Conservation (phyloP, 2,888 invertebrate genomes). For the Ectemnius cavifrons region DNA sequence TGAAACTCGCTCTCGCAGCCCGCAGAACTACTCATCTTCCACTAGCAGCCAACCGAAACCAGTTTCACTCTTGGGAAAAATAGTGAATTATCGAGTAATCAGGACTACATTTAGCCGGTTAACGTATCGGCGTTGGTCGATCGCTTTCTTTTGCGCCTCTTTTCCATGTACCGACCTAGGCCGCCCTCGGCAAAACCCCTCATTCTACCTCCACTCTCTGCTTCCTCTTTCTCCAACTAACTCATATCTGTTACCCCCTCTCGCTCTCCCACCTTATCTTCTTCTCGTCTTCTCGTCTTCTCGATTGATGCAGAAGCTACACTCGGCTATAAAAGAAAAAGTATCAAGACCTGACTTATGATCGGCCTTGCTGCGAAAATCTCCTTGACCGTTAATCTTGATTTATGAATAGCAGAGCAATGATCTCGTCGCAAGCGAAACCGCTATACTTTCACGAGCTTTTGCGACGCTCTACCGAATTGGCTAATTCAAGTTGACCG, state of each 20-base stretch:
- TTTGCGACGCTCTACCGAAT: too few relatives aligned
- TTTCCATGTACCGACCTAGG: too few relatives aligned
- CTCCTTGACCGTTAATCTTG: conserved; percentile 64
- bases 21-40: conserved; percentile 48
- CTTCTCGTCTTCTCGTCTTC: too few relatives aligned
- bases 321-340: too few relatives aligned
- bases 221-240: neutral
- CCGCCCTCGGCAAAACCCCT: conserved; percentile 41
- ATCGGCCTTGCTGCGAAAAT: conserved; percentile 56
- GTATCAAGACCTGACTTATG: conserved; percentile 19
- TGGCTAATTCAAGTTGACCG: too few relatives aligned
- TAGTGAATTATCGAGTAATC: conserved; percentile 56
- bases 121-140: conserved; percentile 55
- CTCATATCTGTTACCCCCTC: too few relatives aligned
- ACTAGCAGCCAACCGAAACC: conserved; percentile 40
- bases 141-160: conserved; percentile 29
- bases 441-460: conserved; percentile 57
- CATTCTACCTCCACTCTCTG: too few relatives aligned
- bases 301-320: too few relatives aligned
- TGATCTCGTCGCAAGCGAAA: conserved; percentile 49
- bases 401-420: conserved; percentile 51
- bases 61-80: conserved; percentile 44
- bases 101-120: conserved; percentile 57
- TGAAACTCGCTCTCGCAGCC: conserved; percentile 16
- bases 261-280: too few relatives aligned